Evolutionary conservation across 2,113 vertebrate species (phyloP).

Genomic region (Synchiropus splendidus): DNA sequence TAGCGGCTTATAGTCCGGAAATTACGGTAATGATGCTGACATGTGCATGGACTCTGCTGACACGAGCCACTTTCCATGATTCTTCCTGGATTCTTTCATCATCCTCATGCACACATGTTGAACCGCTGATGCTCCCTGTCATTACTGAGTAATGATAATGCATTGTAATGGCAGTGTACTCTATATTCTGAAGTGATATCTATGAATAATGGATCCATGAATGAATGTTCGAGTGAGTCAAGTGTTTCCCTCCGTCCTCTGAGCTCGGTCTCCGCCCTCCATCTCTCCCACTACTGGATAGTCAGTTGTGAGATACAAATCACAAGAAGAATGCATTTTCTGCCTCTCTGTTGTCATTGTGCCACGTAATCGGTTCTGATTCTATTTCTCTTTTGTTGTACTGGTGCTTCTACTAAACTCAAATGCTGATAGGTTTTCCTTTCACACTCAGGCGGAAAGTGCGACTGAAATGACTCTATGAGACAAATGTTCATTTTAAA

Average conservation of each 20-base stretch:
- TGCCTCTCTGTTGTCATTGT: conserved; percentile 21
- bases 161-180: conserved; percentile 42
- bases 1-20: too few species aligned
- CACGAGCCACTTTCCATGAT: too few species aligned
- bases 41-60: too few species aligned
- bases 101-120: conserved; percentile 2
- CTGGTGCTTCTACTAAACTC: background rate
- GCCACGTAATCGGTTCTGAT: conserved; percentile 16
- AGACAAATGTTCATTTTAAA: too few species aligned
- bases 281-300: conserved; percentile 13
- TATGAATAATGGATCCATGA: conserved; percentile 56
- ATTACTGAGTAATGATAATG: conserved; percentile 44
- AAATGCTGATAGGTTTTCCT: background rate
- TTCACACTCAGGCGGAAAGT: background rate
- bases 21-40: too few species aligned
- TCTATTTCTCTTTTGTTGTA: conserved; percentile 14
- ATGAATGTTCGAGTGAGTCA: conserved; percentile 38
- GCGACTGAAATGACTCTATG: too few species aligned
- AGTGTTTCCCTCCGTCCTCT: conserved; percentile 20
- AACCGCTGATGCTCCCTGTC: conserved; percentile 28
- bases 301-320: conserved; percentile 24
- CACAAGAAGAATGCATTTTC: conserved; percentile 14
- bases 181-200: conserved; percentile 40
- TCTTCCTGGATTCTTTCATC: too few species aligned
- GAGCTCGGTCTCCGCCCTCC: conserved; percentile 1